These are phyloP conservation scores for Bergia sp. DNA, from an alignment of 92 coral and sea anemone genomes.

Conservation along the genomic window DNA sequence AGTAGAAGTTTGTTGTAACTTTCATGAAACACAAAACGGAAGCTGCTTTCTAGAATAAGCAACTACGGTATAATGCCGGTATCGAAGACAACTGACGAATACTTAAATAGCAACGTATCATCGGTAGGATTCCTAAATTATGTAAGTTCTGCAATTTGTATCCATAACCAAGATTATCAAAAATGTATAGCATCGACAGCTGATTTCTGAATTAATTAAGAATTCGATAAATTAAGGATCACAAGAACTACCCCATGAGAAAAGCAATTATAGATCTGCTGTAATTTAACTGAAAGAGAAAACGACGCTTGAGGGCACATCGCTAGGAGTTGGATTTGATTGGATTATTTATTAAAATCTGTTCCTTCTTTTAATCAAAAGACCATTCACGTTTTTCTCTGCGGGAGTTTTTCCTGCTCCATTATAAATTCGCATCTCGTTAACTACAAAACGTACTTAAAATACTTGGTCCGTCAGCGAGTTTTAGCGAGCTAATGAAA, in stretches of 20 bases:
- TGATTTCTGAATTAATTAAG: background rate
- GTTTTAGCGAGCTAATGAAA: too few relatives aligned
- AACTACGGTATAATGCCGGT: background rate
- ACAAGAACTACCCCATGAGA: background rate
- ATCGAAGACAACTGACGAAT: background rate
- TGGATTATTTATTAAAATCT: too few relatives aligned
- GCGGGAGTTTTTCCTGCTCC: background rate
- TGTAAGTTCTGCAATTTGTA: background rate
- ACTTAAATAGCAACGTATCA: background rate
- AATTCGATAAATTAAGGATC: background rate
- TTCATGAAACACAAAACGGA: too few relatives aligned
- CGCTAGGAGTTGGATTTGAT: background rate
- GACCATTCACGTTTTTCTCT: background rate
- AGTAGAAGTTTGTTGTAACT: too few relatives aligned
- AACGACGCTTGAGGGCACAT: background rate
- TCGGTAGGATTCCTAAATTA: background rate
- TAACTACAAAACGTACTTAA: background rate
- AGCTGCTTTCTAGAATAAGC: too few relatives aligned
- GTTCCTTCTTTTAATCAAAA: background rate
- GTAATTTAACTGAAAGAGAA: background rate
- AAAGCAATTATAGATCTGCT: background rate
- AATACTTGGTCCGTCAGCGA: background rate
- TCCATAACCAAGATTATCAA: background rate
- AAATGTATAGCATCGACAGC: background rate
- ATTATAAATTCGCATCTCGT: background rate